Conservation (phyloP, 2,888 invertebrate species). For the Hydropsyche betteni region DNA sequence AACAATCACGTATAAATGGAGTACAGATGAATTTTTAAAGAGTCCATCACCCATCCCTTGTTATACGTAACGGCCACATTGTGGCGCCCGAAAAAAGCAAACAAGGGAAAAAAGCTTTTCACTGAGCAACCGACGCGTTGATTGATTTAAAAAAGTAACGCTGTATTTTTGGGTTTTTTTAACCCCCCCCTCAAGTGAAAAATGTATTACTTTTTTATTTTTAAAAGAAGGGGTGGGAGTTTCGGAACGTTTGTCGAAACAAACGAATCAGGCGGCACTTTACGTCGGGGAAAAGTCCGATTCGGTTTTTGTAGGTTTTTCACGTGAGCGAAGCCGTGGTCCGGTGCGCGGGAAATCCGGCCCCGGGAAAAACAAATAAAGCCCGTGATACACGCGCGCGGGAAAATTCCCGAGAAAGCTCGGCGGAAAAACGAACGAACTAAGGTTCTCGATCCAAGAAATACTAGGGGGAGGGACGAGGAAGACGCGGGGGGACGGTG, state of each 20-base stretch:
- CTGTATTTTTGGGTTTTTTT: no score
- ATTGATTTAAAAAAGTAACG: neutral
- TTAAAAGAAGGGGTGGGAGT: neutral
- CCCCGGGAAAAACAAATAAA: slow-evolving; percentile 30
- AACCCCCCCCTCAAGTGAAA: neutral
- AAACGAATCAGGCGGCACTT: slow-evolving; percentile 34
- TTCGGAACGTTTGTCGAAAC: slow-evolving; percentile 23
- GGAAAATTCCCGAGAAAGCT: slow-evolving; percentile 9
- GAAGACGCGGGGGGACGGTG: neutral
- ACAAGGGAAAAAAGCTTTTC: slow-evolving; percentile 3
- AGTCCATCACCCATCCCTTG: no score
- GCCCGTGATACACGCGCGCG: slow-evolving; percentile 18
- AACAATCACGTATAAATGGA: no score
- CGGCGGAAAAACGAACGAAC: neutral
- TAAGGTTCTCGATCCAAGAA: no score
- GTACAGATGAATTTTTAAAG: no score
- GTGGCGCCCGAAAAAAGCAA: no score
- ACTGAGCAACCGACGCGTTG: slow-evolving; percentile 1
- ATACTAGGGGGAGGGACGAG: neutral
- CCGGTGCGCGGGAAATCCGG: slow-evolving; percentile 26
- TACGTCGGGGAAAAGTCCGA: slow-evolving; percentile 29
- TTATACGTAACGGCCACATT: no score
- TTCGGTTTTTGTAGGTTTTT: slow-evolving; percentile 30
- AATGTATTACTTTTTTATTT: neutral
- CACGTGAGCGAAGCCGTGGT: slow-evolving; percentile 8